Base-by-base conservation (phyloP, 2,113 vertebrate species). In the Illadopsis cleaveri region DNA sequence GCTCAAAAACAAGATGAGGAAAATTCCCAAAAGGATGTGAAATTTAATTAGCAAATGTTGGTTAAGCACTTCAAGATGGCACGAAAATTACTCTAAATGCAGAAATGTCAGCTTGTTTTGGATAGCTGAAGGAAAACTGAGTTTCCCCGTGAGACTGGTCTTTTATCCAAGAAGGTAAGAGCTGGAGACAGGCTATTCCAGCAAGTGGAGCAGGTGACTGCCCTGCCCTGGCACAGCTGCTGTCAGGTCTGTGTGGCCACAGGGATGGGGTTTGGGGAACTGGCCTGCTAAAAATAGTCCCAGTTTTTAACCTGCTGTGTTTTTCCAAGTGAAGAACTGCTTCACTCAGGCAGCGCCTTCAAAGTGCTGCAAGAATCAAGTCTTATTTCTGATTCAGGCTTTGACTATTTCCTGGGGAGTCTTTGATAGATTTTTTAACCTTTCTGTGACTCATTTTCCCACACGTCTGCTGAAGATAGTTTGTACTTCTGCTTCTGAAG, bases 41-140 rank as follows among this genome's bases (percentile, higher is more conserved):
- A 91, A 93, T 95, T 91, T 94, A 94, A 97, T 96, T 95, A 95
- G 95, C 81, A 69, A 93, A 50, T 73, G 75, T 90, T 96, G 93
- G 73, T 95, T 87, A 96, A 96, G 87, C 93, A 91, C 84, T 93
- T 96, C 73, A 85, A 82, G 89, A 91, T 85, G 89, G 66, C 84
- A 57, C 27, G 3, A 79, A 90, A 96, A 85, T 69, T 3, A 69
- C 66, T 90, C n/a, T 24, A 40, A 82, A 91, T 78, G 77, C 77
- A 76, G 16, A 86, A 95, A 69, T 54, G 38, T 64, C 54, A 66
- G 64, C 81, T 91, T 85, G 45, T 65, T 93, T 84, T 31, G 2
- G 72, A 11, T 23, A 30, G 13, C 89, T 64, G 70, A 50, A 61
- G 53, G 14, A 44, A 92, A 87, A 48, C 7, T 3, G 37, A 76